Evolutionary conservation across 2,797 vertebrate species (phyloP).

Genomic region (Typhlichthys eigenmanni): DNA sequence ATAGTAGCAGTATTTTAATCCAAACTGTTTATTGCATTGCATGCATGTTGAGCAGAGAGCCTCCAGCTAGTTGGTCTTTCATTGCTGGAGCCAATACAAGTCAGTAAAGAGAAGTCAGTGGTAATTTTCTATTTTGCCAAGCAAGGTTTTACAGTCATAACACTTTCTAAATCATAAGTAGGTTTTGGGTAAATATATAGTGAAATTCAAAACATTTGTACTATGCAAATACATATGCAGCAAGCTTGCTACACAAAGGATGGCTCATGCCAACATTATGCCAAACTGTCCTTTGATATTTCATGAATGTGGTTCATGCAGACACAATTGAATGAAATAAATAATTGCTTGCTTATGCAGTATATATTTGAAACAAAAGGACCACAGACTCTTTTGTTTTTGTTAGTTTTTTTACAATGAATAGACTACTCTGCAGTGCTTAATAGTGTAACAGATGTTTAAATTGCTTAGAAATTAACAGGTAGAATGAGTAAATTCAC

Average conservation of each 20-base stretch:
- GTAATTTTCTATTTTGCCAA: conserved; percentile 7
- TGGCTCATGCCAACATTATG: neutral
- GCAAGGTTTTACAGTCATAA: conserved; percentile 3
- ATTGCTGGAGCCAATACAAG: conserved; percentile 3
- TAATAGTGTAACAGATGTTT: conserved; percentile 47
- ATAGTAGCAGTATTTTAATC: neutral
- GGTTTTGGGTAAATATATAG: neutral
- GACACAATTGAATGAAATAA: conserved; percentile 29
- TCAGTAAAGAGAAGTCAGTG: neutral
- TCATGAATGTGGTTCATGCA: neutral
- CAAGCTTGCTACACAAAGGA: neutral
- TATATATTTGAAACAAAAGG: conserved; percentile 14
- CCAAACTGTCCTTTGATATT: too few relatives aligned
- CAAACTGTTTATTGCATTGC: conserved; percentile 19
- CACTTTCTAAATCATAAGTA: neutral
- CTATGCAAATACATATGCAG: neutral
- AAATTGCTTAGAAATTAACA: conserved; percentile 42
- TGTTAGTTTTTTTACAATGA: conserved; percentile 10
- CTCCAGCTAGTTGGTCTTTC: conserved; percentile 29
- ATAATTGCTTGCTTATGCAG: conserved; percentile 24
- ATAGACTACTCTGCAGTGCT: conserved; percentile 10
- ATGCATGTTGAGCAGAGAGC: conserved; percentile 25
- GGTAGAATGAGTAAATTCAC: neutral
- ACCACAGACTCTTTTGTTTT: too few relatives aligned
- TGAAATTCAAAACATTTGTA: neutral